A percentile compares a stretch with the other conserved stretches of the same genome.
phyloP scores from a whole-genome alignment of 2,888 invertebrate species.

The Lasioglossum oenotherae region DNA sequence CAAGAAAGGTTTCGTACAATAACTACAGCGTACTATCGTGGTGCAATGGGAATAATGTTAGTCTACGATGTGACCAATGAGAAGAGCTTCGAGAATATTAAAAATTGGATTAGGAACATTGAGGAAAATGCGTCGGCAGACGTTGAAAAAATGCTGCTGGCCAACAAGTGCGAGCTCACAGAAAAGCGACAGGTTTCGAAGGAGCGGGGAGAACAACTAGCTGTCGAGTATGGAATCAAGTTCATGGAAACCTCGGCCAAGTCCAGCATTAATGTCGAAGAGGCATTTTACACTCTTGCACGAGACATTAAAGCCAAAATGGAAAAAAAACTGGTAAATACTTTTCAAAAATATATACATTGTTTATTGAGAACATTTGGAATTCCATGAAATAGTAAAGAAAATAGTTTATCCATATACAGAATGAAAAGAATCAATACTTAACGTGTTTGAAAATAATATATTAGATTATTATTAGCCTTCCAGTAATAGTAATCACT shows the following conservation, averaged over 20 bases:
- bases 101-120: constrained; percentile 99
- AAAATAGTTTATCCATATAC: neutral
- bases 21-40: constrained; percentile 99
- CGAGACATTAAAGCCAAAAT: constrained; percentile 99
- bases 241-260: constrained; percentile 99
- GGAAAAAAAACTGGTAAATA: constrained; percentile 97
- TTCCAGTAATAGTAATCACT: constrained; percentile 11
- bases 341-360: neutral
- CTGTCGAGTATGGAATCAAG: constrained; percentile 98
- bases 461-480: constrained; percentile 12
- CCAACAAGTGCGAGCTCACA: constrained; percentile 99
- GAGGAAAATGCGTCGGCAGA: constrained; percentile 99
- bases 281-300: constrained; percentile 98
- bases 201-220: constrained; percentile 98
- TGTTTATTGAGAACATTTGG: neutral
- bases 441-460: neutral
- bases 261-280: constrained; percentile 98
- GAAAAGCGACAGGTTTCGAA: constrained; percentile 97
- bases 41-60: constrained; percentile 99
- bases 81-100: constrained; percentile 99
- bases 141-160: constrained; percentile 99
- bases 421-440: neutral
- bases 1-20: constrained; percentile 99
- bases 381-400: neutral
- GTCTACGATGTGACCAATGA: constrained; percentile 99